Conservation (phyloP, 2,888 invertebrate genomes). For the Exephanes ischioxanthus region DNA sequence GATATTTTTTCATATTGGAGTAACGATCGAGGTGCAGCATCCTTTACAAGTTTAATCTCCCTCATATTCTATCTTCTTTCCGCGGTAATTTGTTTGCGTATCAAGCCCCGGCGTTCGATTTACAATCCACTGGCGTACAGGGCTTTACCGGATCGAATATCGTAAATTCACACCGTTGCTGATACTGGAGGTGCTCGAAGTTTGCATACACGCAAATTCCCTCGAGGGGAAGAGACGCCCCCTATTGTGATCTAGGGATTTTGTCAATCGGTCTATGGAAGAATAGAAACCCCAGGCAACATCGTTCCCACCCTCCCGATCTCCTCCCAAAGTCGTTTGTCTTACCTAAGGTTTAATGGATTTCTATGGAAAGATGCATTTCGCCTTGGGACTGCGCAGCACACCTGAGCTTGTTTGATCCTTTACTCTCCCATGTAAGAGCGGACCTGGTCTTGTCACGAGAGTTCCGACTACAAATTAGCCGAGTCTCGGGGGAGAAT, state of each 20-base stretch:
- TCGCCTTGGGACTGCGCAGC: conserved; percentile 24
- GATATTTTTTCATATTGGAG: not conserved
- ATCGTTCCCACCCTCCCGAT: conserved; percentile 27
- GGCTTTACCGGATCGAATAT: conserved; percentile 6
- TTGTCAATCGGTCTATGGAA: conserved; percentile 3
- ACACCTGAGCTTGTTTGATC: conserved; percentile 11
- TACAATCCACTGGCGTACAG: not conserved
- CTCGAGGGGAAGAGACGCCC: not conserved
- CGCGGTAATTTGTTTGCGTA: not conserved
- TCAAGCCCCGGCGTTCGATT: not conserved
- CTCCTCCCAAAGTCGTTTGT: conserved; percentile 41
- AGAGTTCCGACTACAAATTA: conserved; percentile 18
- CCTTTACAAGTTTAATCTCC: not conserved
- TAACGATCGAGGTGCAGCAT: not conserved
- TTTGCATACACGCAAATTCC: conserved; percentile 1
- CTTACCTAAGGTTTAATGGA: conserved; percentile 56
- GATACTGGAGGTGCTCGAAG: not conserved
- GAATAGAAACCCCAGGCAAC: conserved; percentile 32
- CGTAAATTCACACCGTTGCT: conserved; percentile 1
- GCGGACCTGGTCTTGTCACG: not conserved
- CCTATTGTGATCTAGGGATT: conserved; percentile 3
- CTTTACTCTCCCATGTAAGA: not conserved
- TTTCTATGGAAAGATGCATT: conserved; percentile 32
- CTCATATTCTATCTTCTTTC: not conserved
- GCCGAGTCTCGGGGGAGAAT: not conserved